These are phyloP conservation scores for Eupithecia insigniata DNA, from an alignment of 2,888 invertebrate species.

Conservation along the genomic window DNA sequence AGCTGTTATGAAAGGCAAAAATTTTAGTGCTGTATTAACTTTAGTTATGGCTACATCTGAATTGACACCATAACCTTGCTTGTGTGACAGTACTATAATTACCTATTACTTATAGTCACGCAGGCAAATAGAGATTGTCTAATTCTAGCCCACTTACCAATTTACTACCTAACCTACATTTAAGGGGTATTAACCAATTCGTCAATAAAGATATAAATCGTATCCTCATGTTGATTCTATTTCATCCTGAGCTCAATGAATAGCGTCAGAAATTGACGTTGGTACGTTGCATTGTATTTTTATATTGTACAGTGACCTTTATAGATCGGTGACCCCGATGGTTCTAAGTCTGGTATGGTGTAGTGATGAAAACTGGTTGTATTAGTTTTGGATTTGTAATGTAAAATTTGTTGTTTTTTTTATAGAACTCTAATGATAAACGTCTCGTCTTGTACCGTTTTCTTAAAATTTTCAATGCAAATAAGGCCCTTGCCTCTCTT, in stretches of 20 bases:
- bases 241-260: not conserved
- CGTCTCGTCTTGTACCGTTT: not conserved
- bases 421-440: too few species aligned
- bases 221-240: not conserved
- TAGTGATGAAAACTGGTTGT: too few species aligned
- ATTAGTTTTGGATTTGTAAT: too few species aligned
- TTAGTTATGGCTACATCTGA: not conserved
- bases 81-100: not conserved
- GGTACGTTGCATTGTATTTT: not conserved
- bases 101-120: not conserved
- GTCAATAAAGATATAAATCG: not conserved
- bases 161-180: not conserved
- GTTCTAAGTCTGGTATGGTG: too few species aligned
- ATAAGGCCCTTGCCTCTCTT: too few species aligned
- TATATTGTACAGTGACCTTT: too few species aligned
- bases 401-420: too few species aligned
- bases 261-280: not conserved
- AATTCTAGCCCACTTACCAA: not conserved
- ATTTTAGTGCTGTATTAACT: not conserved
- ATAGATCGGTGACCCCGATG: too few species aligned
- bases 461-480: not conserved
- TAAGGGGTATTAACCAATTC: not conserved
- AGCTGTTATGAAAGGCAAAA: not conserved
- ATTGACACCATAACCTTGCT: not conserved
- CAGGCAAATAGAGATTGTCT: not conserved